phyloP scores from a whole-genome alignment of 37 sponge, comb jelly and placozoan species.

The Agelas oroides region DNA sequence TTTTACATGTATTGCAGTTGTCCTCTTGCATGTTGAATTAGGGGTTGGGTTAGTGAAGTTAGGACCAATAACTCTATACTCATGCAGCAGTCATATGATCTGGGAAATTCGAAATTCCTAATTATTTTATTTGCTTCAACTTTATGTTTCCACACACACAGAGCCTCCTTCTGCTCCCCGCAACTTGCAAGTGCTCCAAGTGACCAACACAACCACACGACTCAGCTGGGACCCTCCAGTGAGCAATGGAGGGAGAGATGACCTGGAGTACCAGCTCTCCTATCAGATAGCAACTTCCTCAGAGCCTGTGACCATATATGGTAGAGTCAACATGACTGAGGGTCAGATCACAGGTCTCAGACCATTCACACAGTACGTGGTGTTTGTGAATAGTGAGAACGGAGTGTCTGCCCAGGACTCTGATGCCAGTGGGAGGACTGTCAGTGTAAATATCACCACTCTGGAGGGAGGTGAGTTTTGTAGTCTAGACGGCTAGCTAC shows the following conservation, averaged over 20 bases:
- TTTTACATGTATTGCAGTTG: no score
- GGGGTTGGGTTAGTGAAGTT: no score
- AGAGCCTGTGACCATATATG: no score
- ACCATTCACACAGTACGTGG: not conserved
- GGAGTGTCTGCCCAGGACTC: constrained; percentile 10
- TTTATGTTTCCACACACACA: constrained; percentile 34
- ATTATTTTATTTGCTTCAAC: no score
- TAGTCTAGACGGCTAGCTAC: no score
- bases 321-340: no score
- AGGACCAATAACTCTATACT: no score
- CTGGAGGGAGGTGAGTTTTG: constrained; percentile 3
- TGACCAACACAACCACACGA: constrained; percentile 4
- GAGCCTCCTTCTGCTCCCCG: constrained; percentile 1
- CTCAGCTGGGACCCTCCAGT: not conserved
- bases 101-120: no score
- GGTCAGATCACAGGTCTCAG: not conserved
- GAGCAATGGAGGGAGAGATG: not conserved
- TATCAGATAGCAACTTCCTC: not conserved
- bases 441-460: not conserved
- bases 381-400: constrained; percentile 9
- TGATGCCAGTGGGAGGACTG: not conserved
- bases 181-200: not conserved
- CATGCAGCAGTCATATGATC: no score
- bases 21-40: no score
- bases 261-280: not conserved